phyloP scores from a whole-genome alignment of 2,888 invertebrate species.

The Catocala fraxini region DNA sequence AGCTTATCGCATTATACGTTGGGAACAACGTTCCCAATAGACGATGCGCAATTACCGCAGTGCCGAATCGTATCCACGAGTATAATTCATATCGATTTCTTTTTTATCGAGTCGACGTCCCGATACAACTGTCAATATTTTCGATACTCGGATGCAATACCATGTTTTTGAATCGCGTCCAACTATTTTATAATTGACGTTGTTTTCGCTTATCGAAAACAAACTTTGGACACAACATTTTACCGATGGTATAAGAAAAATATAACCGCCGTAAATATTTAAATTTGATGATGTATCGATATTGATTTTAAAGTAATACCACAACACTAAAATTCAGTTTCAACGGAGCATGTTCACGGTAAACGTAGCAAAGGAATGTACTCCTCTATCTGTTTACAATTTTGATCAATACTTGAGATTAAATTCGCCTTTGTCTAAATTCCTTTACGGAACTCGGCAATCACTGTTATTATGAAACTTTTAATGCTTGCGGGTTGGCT shows the following conservation, averaged over 20 bases:
- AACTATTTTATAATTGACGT: background rate
- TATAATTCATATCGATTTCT: slow-evolving; percentile 11
- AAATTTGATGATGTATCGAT: background rate
- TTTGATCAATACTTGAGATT: slow-evolving; percentile 53
- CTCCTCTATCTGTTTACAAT: slow-evolving; percentile 53
- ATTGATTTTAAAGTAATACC: background rate
- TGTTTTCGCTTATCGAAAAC: background rate
- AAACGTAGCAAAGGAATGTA: slow-evolving; percentile 46
- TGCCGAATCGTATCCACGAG: slow-evolving; percentile 16
- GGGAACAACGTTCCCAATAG: slow-evolving; percentile 46
- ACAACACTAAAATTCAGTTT: slow-evolving; percentile 31
- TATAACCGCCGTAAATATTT: background rate
- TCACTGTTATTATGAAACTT: slow-evolving; percentile 36
- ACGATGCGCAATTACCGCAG: slow-evolving; percentile 24
- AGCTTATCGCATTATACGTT: slow-evolving; percentile 59
- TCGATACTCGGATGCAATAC: too few relatives aligned
- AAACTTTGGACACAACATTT: background rate
- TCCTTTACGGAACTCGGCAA: slow-evolving; percentile 31
- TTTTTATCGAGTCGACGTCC: slow-evolving; percentile 4
- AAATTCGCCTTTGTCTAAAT: slow-evolving; percentile 43
- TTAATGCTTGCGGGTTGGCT: slow-evolving; percentile 21
- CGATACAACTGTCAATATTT: background rate
- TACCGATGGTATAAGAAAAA: background rate
- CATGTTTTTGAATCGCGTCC: background rate
- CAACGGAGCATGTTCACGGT: slow-evolving; percentile 29